These are phyloP conservation scores for Globia sparganii DNA, from an alignment of 2,888 invertebrate genomes.

Conservation along the genomic window DNA sequence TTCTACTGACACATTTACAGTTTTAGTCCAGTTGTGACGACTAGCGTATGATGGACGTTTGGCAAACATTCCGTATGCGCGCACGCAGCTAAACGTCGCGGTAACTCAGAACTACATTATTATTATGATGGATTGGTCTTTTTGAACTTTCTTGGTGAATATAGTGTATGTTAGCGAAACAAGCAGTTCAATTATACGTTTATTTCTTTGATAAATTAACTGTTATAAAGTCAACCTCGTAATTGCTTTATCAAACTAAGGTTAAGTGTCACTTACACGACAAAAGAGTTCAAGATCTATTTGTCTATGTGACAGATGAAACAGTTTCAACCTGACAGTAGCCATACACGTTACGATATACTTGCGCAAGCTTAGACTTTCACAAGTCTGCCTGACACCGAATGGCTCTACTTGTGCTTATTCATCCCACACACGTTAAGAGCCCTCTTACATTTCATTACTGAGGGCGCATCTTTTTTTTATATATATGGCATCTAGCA, in stretches of 20 bases:
- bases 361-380: background rate
- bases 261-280: background rate
- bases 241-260: too few relatives aligned
- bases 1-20: slow-evolving; percentile 47
- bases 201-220: background rate
- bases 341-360: background rate
- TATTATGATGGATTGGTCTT: slow-evolving; percentile 1
- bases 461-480: too few relatives aligned
- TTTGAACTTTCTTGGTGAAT: background rate
- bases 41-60: slow-evolving; percentile 40
- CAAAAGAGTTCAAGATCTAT: background rate
- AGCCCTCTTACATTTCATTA: too few relatives aligned
- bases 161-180: background rate
- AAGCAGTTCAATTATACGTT: background rate
- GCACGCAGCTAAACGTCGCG: background rate
- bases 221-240: background rate
- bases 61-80: slow-evolving; percentile 26
- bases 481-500: too few relatives aligned
- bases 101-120: slow-evolving; percentile 16
- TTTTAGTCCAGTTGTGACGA: slow-evolving; percentile 25
- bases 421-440: background rate
- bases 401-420: background rate
- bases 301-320: background rate
- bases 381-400: background rate
- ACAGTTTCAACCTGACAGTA: background rate